Base-by-base conservation (phyloP, 2,113 vertebrate genomes). In the Balaeniceps rex region DNA sequence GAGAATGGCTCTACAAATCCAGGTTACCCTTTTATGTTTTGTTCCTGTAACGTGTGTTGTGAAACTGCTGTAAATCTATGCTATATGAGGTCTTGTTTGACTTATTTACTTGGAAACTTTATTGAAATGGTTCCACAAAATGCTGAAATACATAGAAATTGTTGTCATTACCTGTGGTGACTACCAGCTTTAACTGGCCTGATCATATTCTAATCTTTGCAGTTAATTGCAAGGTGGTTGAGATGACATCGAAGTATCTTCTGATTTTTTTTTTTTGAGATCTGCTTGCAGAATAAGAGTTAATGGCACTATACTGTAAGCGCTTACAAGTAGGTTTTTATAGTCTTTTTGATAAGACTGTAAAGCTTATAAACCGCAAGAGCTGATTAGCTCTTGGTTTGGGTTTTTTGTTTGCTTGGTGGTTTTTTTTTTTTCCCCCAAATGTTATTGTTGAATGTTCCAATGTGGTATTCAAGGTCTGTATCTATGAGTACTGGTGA, bases 381-480 rank as follows among this genome's bases (percentile, higher is more conserved):
- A 60, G 4, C 52, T 81, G 12, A 11, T 52, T 47, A 84, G 15
- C 13, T 24, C 4, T 51, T 57, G 22, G 23, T 25, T 88, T 65
- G 22, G 8, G 7, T 34, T 24, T 36, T 60, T 60, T 52, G 11
- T 15, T 68, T 42, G 4, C 3, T 68, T 65, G 6, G 26, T 25
- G 23, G 47, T 23, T 49, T 25, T 24, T 13, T 49, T 49, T 34
- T 64, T 55, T 69, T 25, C 55, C 57, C 36, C 24, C 11, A n/a
- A 47, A 29, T 49, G 4, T 26, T 38, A 3, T 7, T 72, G 11
- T 36, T 60, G 22, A 49, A 14, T 82, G 18, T 63, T 83, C 33
- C 7, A 18, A 0, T 71, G 11, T 0, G 1, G 7, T 60, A 11
- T 60, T 90, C 1, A 3, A 25, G 7, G 25, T 55, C 6, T 70